A percentile compares a stretch with the other conserved stretches of the same genome.
Conservation (phyloP, 2,888 invertebrate species). For the Tanytarsus gracilentus region DNA sequence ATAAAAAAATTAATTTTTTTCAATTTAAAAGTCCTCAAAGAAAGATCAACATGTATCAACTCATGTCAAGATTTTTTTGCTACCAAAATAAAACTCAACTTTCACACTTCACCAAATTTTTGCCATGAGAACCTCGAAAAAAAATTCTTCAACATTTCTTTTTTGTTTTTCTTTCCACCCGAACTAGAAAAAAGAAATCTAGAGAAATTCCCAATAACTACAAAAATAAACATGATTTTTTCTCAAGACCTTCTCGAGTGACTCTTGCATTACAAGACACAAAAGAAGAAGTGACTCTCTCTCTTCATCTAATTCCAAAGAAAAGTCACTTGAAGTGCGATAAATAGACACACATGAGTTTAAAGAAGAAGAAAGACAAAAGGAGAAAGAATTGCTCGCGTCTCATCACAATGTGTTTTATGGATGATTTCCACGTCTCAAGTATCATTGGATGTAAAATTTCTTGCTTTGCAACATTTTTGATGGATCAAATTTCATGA, state of each 20-base stretch:
- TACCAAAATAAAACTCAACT: too few relatives aligned
- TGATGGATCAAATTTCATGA: slow-evolving; percentile 20
- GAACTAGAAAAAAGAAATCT: too few relatives aligned
- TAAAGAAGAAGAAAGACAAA: not conserved
- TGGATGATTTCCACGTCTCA: slow-evolving; percentile 5
- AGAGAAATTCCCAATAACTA: slow-evolving; percentile 1
- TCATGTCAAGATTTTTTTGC: too few relatives aligned
- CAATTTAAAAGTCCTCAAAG: too few relatives aligned
- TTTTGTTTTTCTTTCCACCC: slow-evolving; percentile 11
- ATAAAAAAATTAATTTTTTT: too few relatives aligned
- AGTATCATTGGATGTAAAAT: not conserved
- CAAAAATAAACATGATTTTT: slow-evolving; percentile 20
- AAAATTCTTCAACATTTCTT: not conserved
- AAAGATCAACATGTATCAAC: too few relatives aligned
- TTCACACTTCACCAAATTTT: too few relatives aligned
- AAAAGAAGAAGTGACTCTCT: not conserved
- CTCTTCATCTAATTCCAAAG: slow-evolving; percentile 17
- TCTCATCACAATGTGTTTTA: slow-evolving; percentile 20
- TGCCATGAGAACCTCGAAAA: too few relatives aligned
- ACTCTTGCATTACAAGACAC: slow-evolving; percentile 3
- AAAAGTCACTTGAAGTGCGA: slow-evolving; percentile 19
- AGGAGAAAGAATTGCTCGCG: not conserved
- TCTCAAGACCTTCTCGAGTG: not conserved
- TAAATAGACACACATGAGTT: not conserved
- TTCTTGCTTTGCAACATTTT: slow-evolving; percentile 1